These are phyloP conservation scores for Eulithis prunata DNA, from an alignment of 2,888 invertebrate genomes.

Conservation along the genomic window DNA sequence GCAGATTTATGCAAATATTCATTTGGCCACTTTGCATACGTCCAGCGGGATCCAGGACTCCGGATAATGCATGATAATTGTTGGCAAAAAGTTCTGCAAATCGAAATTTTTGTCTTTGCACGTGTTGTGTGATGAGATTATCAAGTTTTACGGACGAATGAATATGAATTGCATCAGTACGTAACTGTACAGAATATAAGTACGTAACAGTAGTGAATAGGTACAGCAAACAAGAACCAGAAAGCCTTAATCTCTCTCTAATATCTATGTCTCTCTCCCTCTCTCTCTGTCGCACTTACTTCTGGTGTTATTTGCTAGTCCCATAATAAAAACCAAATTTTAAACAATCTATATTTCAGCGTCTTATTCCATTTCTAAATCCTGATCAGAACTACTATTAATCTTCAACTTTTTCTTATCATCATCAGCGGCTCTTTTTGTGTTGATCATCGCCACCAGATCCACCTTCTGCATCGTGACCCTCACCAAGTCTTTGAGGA, in stretches of 20 bases:
- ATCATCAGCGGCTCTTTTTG: conserved; percentile 28
- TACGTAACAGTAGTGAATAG: no score
- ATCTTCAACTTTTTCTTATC: conserved; percentile 19
- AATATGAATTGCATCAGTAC: conserved; percentile 15
- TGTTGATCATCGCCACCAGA: conserved; percentile 60
- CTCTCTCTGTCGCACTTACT: no score
- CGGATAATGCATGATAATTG: conserved; percentile 65
- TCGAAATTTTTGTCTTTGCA: conserved; percentile 36
- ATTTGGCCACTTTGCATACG: conserved; percentile 41
- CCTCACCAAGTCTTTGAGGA: conserved; percentile 72
- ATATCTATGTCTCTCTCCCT: no score
- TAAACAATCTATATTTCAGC: not conserved
- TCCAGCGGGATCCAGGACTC: conserved; percentile 28
- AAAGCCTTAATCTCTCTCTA: no score
- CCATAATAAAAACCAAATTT: no score
- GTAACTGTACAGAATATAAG: no score
- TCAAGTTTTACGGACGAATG: conserved; percentile 26
- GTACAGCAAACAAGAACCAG: no score
- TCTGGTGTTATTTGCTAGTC: no score
- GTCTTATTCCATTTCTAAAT: conserved; percentile 30
- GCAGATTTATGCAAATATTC: conserved; percentile 37
- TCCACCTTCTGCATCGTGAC: conserved; percentile 79
- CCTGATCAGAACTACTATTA: conserved; percentile 33
- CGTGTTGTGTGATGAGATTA: conserved; percentile 23
- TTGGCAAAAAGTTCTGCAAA: conserved; percentile 52